Evolutionary conservation across 1,140 invertebrate species (phyloP), one percentile per base, ranked within the genome.

Genomic region (Aphidius ervi): DNA sequence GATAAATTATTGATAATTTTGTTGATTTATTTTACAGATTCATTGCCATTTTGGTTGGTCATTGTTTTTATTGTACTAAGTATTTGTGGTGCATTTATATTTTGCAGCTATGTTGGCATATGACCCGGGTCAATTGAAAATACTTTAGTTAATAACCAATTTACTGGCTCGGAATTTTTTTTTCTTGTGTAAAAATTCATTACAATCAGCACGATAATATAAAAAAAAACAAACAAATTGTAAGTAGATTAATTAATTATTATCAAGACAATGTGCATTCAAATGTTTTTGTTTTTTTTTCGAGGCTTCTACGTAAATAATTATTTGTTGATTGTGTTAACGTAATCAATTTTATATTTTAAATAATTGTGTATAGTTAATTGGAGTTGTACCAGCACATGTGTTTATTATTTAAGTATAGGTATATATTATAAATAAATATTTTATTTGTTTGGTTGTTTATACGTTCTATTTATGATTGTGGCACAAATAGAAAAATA

Each of bases 41-140:
- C 88, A 53, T 81, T 92, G 64, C 90, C 91, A 42, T 84, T 86
- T 55, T 92, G 89, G 89, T 68, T 91, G 43, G 89, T 88, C 59
- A 84, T 90, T 52, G 65, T 88, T 62, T 81, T 92, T 42, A 87
- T 92, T 56, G 76, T 92, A 49, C 71, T 88, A 56, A 87, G 88
- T 63, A 80, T 93, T 61, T 87, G 89, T 69, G 81, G 86, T 66
- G 88, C 89, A 58, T 92, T 93, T 79, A 81, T 86, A 59, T 70
- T 90, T 60, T 92, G 90, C 78, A 91, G 89, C 70, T 92, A 88
- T 74, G 68, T 92, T 68, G 90, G 87, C 65, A 86, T 93, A 80
- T 93, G 86, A 88, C 74, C 61, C 61, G 59, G 58, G 50, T 62
- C 64, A 63, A 46, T 5, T n/a, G 41, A 47, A n/a, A 20, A 40